phyloP scores from a whole-genome alignment of 2,113 vertebrate genomes.

The Pachyramphus minor region DNA sequence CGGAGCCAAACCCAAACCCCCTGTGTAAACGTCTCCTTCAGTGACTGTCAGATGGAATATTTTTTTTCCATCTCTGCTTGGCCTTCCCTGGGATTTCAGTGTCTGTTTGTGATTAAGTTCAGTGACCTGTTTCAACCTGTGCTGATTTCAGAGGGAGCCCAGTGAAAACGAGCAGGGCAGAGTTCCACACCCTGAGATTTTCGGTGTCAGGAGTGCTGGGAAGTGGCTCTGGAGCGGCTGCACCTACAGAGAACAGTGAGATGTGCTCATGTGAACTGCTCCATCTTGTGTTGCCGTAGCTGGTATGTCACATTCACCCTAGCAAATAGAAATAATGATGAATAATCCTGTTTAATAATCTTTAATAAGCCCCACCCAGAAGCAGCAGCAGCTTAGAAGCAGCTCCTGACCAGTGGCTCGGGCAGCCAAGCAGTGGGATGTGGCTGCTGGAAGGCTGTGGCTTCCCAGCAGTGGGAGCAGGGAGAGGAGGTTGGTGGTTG shows the following conservation, averaged over 20 bases:
- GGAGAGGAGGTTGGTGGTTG: neutral
- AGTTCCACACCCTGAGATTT: neutral
- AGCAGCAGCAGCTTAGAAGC: neutral
- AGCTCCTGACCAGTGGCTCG: fast-evolving
- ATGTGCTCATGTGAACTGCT: fast-evolving
- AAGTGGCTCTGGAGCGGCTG: neutral
- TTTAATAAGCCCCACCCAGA: neutral
- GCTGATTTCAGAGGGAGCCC: neutral
- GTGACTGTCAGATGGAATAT: neutral
- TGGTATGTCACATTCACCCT: neutral
- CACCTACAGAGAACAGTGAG: fast-evolving
- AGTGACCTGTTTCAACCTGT: neutral
- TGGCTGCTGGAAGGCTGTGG: neutral
- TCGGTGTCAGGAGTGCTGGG: fast-evolving
- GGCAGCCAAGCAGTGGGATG: fast-evolving
- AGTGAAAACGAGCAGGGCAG: neutral
- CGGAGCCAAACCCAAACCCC: neutral
- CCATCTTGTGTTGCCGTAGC: fast-evolving
- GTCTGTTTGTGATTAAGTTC: neutral
- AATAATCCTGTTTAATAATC: neutral
- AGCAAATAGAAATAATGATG: fast-evolving
- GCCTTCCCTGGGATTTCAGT: neutral
- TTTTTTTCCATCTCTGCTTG: neutral
- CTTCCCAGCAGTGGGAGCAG: neutral
- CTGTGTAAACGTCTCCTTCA: neutral